Evolutionary conservation across 2,113 vertebrate species (phyloP).

Genomic region (Triplophysa dalaica): DNA sequence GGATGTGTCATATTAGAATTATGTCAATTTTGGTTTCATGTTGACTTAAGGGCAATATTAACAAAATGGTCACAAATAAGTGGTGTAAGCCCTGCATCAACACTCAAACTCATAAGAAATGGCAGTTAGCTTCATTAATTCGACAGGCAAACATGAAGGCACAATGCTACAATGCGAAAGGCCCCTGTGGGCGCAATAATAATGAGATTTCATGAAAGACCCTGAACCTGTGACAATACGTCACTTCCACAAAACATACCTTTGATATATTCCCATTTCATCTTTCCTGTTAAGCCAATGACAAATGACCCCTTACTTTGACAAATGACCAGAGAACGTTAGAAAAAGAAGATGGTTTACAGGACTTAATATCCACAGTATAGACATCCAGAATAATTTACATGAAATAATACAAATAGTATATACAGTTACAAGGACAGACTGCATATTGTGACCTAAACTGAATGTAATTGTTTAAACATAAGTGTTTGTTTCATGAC

Average conservation of each 20-base stretch:
- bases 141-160: slow-evolving; percentile 36
- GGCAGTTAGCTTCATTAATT: slow-evolving; percentile 57
- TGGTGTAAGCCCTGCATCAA: too few relatives aligned
- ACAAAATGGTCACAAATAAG: too few relatives aligned
- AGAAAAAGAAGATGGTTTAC: too few relatives aligned
- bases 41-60: too few relatives aligned
- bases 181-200: slow-evolving; percentile 41
- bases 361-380: not conserved
- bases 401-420: not conserved
- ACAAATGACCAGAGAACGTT: too few relatives aligned
- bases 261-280: slow-evolving; percentile 2
- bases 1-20: too few relatives aligned
- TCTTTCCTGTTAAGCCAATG: slow-evolving; percentile 17
- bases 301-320: not conserved
- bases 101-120: too few relatives aligned
- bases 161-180: slow-evolving; percentile 23
- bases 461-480: too few relatives aligned
- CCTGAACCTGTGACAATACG: slow-evolving; percentile 32
- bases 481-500: too few relatives aligned
- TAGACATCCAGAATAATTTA: slow-evolving; percentile 1
- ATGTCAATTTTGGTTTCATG: too few relatives aligned
- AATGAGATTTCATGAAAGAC: slow-evolving; percentile 41
- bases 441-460: too few relatives aligned
- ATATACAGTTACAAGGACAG: too few relatives aligned
- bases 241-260: slow-evolving; percentile 23